phyloP scores from a whole-genome alignment of 2,797 vertebrate genomes.

The Scleropages formosus region DNA sequence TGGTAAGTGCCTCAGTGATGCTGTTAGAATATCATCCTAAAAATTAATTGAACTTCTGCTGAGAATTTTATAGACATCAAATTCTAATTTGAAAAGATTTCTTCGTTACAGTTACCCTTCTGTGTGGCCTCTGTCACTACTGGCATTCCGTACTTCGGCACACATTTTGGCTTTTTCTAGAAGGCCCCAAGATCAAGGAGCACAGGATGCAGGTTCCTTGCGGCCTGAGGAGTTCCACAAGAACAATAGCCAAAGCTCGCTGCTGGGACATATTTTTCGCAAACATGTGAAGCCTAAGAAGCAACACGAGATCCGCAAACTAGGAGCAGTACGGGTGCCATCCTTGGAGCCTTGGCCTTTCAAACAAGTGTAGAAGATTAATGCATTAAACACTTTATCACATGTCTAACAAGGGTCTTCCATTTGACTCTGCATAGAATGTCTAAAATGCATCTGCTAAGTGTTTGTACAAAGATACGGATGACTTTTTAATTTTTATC shows the following conservation, averaged over 20 bases:
- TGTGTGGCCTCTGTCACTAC: constrained; percentile 84
- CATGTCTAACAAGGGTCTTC: background rate
- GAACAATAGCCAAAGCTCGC: constrained; percentile 81
- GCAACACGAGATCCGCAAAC: constrained; percentile 84
- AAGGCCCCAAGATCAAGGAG: constrained; percentile 32
- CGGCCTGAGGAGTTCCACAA: constrained; percentile 72
- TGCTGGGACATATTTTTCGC: constrained; percentile 79
- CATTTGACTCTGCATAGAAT: background rate
- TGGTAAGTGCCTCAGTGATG: constrained; percentile 49
- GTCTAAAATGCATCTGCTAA: too few relatives aligned
- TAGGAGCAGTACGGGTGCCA: constrained; percentile 66
- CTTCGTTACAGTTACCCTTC: constrained; percentile 68
- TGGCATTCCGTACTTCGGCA: constrained; percentile 79
- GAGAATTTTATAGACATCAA: background rate
- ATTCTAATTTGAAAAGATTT: background rate
- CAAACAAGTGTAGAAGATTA: too few relatives aligned
- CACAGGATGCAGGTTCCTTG: background rate
- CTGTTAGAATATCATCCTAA: background rate
- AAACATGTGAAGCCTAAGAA: constrained; percentile 93
- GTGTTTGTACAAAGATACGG: too few relatives aligned
- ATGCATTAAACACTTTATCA: too few relatives aligned
- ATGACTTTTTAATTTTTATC: too few relatives aligned
- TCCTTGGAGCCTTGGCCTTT: background rate
- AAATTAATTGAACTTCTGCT: background rate
- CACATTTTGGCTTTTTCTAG: constrained; percentile 75